Evolutionary conservation across 2,888 invertebrate species (phyloP), one percentile per base, ranked within the genome.

Genomic region (Agrochola macilenta): DNA sequence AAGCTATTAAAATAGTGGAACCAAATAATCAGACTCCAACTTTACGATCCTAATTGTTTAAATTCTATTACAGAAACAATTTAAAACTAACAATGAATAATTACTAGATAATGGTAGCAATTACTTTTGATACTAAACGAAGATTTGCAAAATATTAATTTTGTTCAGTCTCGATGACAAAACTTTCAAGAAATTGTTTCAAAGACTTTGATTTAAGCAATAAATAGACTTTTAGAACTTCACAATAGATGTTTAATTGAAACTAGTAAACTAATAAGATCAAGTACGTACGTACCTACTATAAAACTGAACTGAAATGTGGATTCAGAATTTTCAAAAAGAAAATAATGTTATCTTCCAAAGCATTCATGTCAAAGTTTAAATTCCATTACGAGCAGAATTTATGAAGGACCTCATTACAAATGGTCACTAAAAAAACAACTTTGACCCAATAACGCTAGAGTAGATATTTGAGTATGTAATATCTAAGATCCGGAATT

Each of bases 61-160:
- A 73, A 82, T 70, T 70, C 61, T 68, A 58, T 72, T 43, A 64
- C 14, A 58, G 35, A 72, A 75, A 85, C 63, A 60, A 64, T 71
- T 84, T 70, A 49, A 71, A 74, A 73, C 61, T 66, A 76, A 70
- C 81, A 69, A 76, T 69, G 57, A 77, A 82, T 60, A 80, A 80
- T 78, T 57, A 73, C 14, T 73, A 35, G 26, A 35, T 68, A 86
- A 82, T 72, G 46, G 9, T 72, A 66, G 17, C 77, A 46, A 76
- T 77, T 72, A 73, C 35, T 85, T 58, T 61, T 64, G 23, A 60
- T 43, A 60, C 58, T 71, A 69, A 60, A 63, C 43, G 12, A 63
- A 79, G 69, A 69, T 79, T 72, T 69, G 17, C 35, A 46, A 69
- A 72, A 66, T 23, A 72, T 46, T n/a, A 65, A 85, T 71, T 70